Base-by-base conservation (phyloP, 2,888 invertebrate species). In the Punctoribates punctum region DNA sequence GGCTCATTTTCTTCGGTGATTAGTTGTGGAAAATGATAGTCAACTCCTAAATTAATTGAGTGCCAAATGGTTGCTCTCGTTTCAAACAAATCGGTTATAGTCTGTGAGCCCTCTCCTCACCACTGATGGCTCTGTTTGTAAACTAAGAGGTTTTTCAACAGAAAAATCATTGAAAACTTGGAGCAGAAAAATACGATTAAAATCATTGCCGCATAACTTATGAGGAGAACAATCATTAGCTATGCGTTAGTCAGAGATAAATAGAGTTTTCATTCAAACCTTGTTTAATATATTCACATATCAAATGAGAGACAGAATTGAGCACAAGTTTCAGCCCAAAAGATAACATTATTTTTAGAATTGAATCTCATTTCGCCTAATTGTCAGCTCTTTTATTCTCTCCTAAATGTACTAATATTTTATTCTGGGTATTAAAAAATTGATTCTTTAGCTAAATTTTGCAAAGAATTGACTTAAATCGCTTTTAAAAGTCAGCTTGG, bases 111-210 rank as follows among this genome's bases (percentile, higher is more conserved):
- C 42, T 42, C 11, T 42, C 42, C 1, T 42, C n/a, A n/a, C n/a
- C n/a, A n/a, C n/a, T 42, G 42, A 42, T 42, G 42, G 42, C 42
- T 42, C 42, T 42, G 42, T 42, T 42, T 42, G 42, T 42, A 42
- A 42, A 42, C 8, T 42, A 42, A 42, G 42, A 42, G 42, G 42
- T 42, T 42, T 42, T 42, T 11, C 13, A 6, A 4, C 8, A 42
- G 8, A 42, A 13, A 42, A 42, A 42, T 42, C 42, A 67, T 67
- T 67, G 67, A 42, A 67, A 38, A 67, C 38, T 17, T 38, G 25
- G 15, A 34, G 65, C n/a, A 29, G 23, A 20, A 60, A 60, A 67
- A 38, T 67, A 42, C n/a, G 67, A 38, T 67, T 60, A 67, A 67
- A 38, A 67, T 67, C 67, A 42, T 38, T 29, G 38, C 42, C 60